Conservation (phyloP, 2,113 vertebrate species). For the Centrocercus urophasianus region DNA sequence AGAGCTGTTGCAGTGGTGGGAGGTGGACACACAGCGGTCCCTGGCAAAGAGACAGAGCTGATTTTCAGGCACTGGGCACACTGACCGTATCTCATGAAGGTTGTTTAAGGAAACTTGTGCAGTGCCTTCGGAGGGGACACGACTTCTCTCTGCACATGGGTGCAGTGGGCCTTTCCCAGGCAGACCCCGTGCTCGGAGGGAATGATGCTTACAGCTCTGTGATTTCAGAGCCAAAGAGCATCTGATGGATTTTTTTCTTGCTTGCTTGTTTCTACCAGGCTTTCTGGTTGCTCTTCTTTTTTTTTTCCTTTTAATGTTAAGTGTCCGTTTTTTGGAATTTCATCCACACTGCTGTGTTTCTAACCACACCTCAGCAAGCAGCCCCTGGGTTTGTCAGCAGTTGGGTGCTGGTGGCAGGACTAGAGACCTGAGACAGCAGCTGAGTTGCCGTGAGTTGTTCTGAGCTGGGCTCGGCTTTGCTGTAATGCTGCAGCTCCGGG, state of each 20-base stretch:
- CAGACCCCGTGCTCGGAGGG: background rate
- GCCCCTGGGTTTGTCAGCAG: background rate
- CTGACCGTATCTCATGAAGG: background rate
- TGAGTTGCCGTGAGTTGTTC: background rate
- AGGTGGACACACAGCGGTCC: background rate
- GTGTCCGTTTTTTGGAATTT: background rate
- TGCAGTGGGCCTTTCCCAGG: background rate
- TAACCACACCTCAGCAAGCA: background rate
- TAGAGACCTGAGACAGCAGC: background rate
- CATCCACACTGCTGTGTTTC: background rate
- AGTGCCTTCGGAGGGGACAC: background rate
- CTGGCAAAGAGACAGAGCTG: background rate
- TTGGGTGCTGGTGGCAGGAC: background rate
- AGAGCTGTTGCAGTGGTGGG: background rate
- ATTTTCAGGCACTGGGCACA: background rate
- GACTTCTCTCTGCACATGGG: background rate
- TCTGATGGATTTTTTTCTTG: background rate
- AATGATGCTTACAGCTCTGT: accelerated
- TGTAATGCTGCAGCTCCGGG: background rate
- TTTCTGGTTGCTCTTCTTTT: background rate
- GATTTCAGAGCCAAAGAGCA: background rate
- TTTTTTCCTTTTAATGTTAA: background rate
- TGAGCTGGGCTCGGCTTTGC: background rate
- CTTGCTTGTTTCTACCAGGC: background rate
- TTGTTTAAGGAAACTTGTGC: background rate